Conservation (phyloP, 2,797 vertebrate genomes). For the Pangasius sanitwongsei region DNA sequence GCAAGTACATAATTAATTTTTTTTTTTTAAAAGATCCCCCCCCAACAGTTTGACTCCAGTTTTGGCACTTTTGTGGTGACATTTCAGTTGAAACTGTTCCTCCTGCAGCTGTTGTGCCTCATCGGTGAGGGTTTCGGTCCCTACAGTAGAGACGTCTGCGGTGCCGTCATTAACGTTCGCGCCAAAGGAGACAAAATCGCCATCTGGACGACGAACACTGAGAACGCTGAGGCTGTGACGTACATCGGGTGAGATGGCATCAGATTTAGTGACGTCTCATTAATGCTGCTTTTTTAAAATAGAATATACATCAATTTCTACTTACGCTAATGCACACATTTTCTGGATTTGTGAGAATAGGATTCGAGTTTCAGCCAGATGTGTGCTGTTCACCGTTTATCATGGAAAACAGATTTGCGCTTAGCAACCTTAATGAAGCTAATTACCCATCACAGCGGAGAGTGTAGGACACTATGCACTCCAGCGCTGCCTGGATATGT, state of each 20-base stretch:
- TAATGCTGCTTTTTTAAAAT: background rate
- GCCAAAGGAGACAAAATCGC: slow-evolving; percentile 86
- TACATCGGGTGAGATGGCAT: slow-evolving; percentile 76
- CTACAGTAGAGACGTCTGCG: slow-evolving; percentile 78
- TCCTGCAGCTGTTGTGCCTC: slow-evolving; percentile 79
- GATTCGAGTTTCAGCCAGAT: slow-evolving; percentile 20
- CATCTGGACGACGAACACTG: slow-evolving; percentile 82
- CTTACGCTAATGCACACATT: background rate
- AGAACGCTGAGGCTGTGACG: slow-evolving; percentile 77
- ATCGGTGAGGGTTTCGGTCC: slow-evolving; percentile 82
- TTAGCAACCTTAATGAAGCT: slow-evolving; percentile 71
- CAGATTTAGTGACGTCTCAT: background rate
- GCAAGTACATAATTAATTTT: background rate
- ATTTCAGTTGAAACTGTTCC: background rate
- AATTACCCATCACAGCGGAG: slow-evolving; percentile 59
- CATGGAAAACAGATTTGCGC: slow-evolving; percentile 63
- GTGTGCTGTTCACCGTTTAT: slow-evolving; percentile 42
- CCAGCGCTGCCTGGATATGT: slow-evolving; percentile 50
- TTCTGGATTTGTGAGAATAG: background rate
- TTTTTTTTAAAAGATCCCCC: no score
- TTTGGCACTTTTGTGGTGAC: background rate
- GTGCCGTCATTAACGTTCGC: slow-evolving; percentile 83
- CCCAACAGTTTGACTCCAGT: background rate
- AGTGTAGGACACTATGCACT: slow-evolving; percentile 30
- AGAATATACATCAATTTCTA: no score